Conservation (phyloP, 2,888 invertebrate species). For the Ectemnius cavifrons region DNA sequence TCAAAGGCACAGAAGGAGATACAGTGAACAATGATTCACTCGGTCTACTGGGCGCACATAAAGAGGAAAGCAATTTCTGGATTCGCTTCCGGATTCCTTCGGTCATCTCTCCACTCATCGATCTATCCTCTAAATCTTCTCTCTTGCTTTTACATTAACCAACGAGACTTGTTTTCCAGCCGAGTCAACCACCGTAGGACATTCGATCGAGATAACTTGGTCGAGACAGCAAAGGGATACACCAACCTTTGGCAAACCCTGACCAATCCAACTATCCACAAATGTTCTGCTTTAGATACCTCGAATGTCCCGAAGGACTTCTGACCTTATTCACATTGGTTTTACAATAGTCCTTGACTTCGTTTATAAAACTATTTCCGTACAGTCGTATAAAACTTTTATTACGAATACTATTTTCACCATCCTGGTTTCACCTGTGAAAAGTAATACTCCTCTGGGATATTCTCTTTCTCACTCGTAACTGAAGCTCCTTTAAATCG, state of each 20-base stretch:
- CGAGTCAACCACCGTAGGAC: background rate
- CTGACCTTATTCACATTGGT: no score
- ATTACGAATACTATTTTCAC: no score
- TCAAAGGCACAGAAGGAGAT: background rate
- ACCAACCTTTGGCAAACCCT: background rate
- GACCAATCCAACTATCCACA: background rate
- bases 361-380: no score
- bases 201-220: background rate
- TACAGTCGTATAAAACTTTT: no score
- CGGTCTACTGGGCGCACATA: background rate
- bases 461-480: no score
- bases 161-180: background rate
- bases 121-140: background rate
- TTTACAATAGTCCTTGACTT: no score
- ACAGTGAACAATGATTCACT: background rate
- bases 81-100: background rate
- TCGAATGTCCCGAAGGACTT: no score
- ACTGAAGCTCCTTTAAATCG: no score
- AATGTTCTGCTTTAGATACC: no score
- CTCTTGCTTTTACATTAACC: slow-evolving; percentile 1
- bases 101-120: background rate
- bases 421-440: no score
- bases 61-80: background rate
- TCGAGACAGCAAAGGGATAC: background rate
- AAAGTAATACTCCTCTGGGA: no score